These are phyloP conservation scores for Pentamera pediparva DNA, from an alignment of 53 echinoderm and acorn worm species.

Conservation along the genomic window DNA sequence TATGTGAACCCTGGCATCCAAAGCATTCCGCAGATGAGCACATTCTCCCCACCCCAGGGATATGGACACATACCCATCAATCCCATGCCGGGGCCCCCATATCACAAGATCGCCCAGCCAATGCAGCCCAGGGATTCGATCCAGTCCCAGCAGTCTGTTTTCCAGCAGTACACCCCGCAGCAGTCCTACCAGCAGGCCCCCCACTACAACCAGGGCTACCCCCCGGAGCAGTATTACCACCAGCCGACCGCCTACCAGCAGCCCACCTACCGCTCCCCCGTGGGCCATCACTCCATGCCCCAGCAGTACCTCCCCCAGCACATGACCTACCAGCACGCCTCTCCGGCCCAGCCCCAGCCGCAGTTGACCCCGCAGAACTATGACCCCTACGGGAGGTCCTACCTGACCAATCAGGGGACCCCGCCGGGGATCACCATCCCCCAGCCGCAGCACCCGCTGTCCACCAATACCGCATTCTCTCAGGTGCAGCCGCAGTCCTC, in stretches of 20 bases:
- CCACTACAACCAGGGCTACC: conserved; percentile 57
- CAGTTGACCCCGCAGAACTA: conserved; percentile 57
- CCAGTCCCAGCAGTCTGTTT: conserved; percentile 55
- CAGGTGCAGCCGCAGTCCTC: conserved; percentile 22
- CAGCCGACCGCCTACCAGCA: conserved; percentile 51
- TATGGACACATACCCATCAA: conserved; percentile 92
- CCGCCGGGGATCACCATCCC: conserved; percentile 38
- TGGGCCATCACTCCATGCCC: conserved; percentile 38
- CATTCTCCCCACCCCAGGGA: conserved; percentile 46
- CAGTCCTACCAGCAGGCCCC: conserved; percentile 24
- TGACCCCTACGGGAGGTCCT: conserved; percentile 24
- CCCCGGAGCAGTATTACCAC: conserved; percentile 63
- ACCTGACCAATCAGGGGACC: conserved; percentile 15
- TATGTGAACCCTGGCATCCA: conserved; percentile 7
- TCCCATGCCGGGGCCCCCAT: conserved; percentile 74
- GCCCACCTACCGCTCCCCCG: conserved; percentile 28
- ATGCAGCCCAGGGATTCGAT: conserved; percentile 61
- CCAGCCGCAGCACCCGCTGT: conserved; percentile 8
- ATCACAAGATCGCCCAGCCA: conserved; percentile 97
- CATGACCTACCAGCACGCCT: conserved; percentile 52
- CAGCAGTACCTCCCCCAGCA: conserved; percentile 60
- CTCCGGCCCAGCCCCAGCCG: conserved; percentile 45
- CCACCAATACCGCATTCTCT: conserved; percentile 27
- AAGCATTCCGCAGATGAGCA: conserved; percentile 24
- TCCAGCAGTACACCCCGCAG: conserved; percentile 55